These are phyloP conservation scores for Fabriciana adippe DNA, from an alignment of 2,888 invertebrate genomes.

Conservation along the genomic window DNA sequence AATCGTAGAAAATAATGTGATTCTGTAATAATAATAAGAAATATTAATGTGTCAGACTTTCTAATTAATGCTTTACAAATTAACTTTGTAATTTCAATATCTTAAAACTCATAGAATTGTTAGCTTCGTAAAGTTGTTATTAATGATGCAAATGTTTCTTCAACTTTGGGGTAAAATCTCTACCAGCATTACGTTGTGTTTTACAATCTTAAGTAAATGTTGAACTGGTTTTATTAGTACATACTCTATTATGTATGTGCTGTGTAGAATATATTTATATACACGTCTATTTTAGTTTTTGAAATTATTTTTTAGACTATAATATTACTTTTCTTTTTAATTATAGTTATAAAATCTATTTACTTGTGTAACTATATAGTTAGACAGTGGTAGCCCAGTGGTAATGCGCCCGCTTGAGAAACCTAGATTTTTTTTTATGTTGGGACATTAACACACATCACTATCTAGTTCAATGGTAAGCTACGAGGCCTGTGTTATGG, in stretches of 20 bases:
- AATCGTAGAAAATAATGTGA: not conserved
- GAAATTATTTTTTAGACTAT: not conserved
- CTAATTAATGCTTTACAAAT: constrained; percentile 19
- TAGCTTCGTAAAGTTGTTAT: constrained; percentile 25
- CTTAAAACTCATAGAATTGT: constrained; percentile 23
- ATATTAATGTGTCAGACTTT: constrained; percentile 21
- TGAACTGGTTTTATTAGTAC: not conserved
- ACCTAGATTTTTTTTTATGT: no score
- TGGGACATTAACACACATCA: no score
- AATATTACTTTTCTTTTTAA: no score
- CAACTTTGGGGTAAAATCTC: constrained; percentile 18
- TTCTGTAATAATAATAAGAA: not conserved
- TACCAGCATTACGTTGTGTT: constrained; percentile 18
- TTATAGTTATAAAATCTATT: no score
- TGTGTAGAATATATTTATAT: not conserved
- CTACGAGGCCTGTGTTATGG: no score
- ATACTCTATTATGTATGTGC: not conserved
- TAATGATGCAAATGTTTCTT: constrained; percentile 29
- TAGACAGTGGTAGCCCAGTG: no score
- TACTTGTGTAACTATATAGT: no score
- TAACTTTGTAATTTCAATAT: constrained; percentile 24
- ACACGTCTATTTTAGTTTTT: not conserved
- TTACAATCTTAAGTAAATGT: constrained; percentile 12
- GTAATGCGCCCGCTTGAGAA: no score
- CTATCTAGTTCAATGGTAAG: no score